Evolutionary conservation across 1,140 invertebrate genomes (phyloP).

Genomic region (Drosophila trapezifrons): DNA sequence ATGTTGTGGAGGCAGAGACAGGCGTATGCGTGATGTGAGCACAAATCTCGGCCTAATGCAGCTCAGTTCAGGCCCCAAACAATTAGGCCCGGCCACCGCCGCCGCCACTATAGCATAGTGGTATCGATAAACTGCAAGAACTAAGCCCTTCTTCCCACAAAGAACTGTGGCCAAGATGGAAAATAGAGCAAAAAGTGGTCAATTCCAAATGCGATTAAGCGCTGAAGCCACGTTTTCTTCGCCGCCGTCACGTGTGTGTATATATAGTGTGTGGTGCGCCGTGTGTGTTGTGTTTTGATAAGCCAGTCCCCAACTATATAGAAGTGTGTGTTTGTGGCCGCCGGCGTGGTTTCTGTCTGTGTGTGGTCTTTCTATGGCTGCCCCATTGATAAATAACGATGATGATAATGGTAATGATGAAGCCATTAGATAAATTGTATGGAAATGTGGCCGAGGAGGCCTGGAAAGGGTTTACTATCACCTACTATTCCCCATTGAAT

Average conservation of each 20-base stretch:
- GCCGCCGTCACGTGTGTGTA: constrained; percentile 28
- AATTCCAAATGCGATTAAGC: constrained; percentile 69
- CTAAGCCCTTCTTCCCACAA: constrained; percentile 4
- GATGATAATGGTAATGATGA: constrained; percentile 30
- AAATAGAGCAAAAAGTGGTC: constrained; percentile 40
- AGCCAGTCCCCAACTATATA: constrained; percentile 46
- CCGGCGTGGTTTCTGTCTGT: constrained; percentile 22
- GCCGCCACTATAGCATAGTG: background rate
- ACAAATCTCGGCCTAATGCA: constrained; percentile 43
- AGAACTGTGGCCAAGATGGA: constrained; percentile 16
- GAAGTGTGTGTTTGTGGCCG: constrained; percentile 48
- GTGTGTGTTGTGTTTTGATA: constrained; percentile 76
- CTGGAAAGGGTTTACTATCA: background rate
- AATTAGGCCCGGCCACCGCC: constrained; percentile 45
- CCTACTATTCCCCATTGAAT: background rate
- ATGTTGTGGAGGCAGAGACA: constrained; percentile 5
- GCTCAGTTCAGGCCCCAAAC: constrained; percentile 34
- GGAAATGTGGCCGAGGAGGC: constrained; percentile 3
- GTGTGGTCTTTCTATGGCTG: constrained; percentile 64
- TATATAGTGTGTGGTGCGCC: background rate
- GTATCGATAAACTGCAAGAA: constrained; percentile 42
- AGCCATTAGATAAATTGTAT: constrained; percentile 35
- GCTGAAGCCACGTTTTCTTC: constrained; percentile 60
- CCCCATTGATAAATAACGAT: constrained; percentile 49
- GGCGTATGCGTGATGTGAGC: constrained; percentile 39